A percentile compares a stretch with the other conserved stretches of the same genome.
Conservation (phyloP, 2,113 vertebrate genomes). For the Leucosticte australis region DNA sequence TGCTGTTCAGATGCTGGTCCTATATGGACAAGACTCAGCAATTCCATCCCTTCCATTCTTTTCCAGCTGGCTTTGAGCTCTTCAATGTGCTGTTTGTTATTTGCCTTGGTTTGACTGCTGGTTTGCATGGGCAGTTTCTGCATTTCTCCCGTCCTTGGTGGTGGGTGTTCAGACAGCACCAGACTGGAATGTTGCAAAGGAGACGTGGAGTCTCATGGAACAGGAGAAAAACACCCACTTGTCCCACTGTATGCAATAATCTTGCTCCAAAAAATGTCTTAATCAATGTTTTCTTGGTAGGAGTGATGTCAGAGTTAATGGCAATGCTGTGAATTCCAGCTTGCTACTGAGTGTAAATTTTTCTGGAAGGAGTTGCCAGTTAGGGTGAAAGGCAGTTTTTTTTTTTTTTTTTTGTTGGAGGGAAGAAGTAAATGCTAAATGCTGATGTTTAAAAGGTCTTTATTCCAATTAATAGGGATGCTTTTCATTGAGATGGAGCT, state of each 20-base stretch:
- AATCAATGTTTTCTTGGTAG: neutral
- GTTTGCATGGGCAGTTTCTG: neutral
- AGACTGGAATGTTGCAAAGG: neutral
- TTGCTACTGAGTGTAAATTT: neutral
- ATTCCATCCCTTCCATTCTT: neutral
- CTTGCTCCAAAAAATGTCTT: neutral
- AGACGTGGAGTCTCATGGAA: neutral
- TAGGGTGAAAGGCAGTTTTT: neutral
- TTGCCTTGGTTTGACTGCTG: neutral
- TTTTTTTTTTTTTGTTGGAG: neutral
- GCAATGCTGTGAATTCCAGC: neutral
- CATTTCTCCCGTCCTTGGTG: neutral
- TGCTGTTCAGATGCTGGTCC: neutral
- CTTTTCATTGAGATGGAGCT: neutral
- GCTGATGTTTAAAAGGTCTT: neutral
- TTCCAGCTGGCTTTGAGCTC: neutral
- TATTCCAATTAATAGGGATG: slow-evolving; percentile 1
- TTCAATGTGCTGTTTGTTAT: neutral
- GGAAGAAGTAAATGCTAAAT: neutral
- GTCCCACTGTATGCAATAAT: neutral
- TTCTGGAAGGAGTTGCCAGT: neutral
- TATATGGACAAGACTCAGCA: neutral
- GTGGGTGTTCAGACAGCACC: neutral
- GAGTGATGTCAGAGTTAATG: neutral
- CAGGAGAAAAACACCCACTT: neutral